Percentiles rank a stretch among this genome's conserved stretches.
Evolutionary conservation across 2,888 invertebrate species (phyloP).

Genomic region (Idaea dimidiata): DNA sequence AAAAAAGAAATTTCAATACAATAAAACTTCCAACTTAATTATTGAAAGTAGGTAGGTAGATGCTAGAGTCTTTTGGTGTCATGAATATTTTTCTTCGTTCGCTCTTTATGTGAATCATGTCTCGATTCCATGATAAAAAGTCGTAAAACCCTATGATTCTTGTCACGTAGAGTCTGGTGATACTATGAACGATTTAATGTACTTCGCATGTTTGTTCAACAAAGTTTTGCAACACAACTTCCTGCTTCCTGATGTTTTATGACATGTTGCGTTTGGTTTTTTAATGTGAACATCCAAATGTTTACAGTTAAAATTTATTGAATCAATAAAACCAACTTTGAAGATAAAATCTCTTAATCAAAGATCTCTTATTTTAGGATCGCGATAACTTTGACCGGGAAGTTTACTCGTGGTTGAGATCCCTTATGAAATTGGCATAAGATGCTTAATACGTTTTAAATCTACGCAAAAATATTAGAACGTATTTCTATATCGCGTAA

Average conservation of each 20-base stretch:
- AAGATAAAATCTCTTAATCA: not conserved
- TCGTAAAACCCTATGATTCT: constrained; percentile 37
- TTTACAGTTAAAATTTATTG: not conserved
- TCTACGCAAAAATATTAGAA: not conserved
- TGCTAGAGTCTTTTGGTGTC: not conserved
- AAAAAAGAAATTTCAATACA: no score
- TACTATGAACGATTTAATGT: constrained; percentile 42
- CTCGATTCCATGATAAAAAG: constrained; percentile 34
- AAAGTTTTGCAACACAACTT: constrained; percentile 26
- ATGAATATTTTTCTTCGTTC: not conserved
- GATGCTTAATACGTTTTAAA: not conserved
- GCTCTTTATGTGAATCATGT: constrained; percentile 11
- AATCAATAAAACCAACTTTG: not conserved
- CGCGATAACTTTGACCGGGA: no score
- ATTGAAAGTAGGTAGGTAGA: not conserved
- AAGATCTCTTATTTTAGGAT: not conserved
- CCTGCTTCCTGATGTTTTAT: constrained; percentile 28
- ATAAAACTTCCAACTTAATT: not conserved
- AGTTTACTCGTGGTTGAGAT: not conserved
- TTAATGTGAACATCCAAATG: not conserved
- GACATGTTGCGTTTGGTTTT: constrained; percentile 12
- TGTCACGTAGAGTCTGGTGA: constrained; percentile 38
- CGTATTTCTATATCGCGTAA: not conserved
- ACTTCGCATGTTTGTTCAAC: constrained; percentile 33
- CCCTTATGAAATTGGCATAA: not conserved